Conservation (phyloP, 1,140 invertebrate species). For the Adoxophyes honmai region DNA sequence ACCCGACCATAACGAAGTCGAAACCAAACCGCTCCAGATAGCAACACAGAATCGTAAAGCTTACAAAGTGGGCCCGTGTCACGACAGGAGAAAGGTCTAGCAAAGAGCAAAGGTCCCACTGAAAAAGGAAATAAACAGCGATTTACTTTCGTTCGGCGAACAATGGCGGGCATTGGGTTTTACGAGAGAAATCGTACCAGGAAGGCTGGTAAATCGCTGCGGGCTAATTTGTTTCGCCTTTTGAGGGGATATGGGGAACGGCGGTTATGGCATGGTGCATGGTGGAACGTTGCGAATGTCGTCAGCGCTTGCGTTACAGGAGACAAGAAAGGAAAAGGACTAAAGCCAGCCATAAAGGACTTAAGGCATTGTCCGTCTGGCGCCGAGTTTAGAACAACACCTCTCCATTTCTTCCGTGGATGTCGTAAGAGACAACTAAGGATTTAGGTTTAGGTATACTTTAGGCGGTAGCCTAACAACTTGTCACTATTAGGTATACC, state of each 20-base stretch:
- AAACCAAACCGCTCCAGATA: neutral
- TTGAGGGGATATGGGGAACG: slow-evolving; percentile 42
- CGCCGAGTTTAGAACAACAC: too few relatives aligned
- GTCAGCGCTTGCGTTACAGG: too few relatives aligned
- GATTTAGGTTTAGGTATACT: too few relatives aligned
- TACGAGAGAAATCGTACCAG: slow-evolving; percentile 46
- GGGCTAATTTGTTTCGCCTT: slow-evolving; percentile 57
- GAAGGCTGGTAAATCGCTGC: slow-evolving; percentile 40
- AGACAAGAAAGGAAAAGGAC: too few relatives aligned
- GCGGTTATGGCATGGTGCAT: slow-evolving; percentile 32
- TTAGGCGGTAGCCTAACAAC: too few relatives aligned
- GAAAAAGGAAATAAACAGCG: slow-evolving; percentile 51
- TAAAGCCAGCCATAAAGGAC: too few relatives aligned
- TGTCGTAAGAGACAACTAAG: too few relatives aligned
- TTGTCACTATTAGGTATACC: too few relatives aligned
- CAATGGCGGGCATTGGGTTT: slow-evolving; percentile 49
- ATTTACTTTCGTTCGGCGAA: slow-evolving; percentile 42
- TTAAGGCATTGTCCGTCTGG: too few relatives aligned
- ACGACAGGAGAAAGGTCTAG: slow-evolving; percentile 15
- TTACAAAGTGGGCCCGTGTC: slow-evolving; percentile 31
- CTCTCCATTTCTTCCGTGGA: too few relatives aligned
- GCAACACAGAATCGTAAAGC: slow-evolving; percentile 15
- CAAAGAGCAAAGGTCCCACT: slow-evolving; percentile 51
- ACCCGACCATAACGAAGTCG: neutral
- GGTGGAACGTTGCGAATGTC: slow-evolving; percentile 23